Conservation (phyloP, 2,888 invertebrate genomes). For the Lamellibrachia columna region DNA sequence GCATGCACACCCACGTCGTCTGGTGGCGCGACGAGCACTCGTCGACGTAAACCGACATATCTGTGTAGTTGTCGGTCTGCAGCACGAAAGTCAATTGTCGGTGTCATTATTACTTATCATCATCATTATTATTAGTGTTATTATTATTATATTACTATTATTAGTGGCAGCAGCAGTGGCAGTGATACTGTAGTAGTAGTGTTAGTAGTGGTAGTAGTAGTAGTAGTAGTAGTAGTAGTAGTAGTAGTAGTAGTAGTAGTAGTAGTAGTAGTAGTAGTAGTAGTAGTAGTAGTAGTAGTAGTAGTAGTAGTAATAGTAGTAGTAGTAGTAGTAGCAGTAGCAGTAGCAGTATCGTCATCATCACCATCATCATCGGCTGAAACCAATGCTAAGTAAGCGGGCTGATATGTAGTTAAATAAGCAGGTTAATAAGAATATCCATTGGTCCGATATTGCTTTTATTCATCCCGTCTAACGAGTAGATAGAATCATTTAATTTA, state of each 20-base stretch:
- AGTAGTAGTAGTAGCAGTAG: too few relatives aligned
- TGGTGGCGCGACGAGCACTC: slow-evolving; percentile 33
- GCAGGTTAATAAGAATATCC: not conserved
- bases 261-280: too few relatives aligned
- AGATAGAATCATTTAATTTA: not conserved
- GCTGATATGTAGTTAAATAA: not conserved
- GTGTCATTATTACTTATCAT: not conserved
- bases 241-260: too few relatives aligned
- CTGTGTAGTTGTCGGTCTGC: slow-evolving; percentile 19
- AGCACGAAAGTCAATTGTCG: not conserved
- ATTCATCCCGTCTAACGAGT: not conserved
- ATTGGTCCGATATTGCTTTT: not conserved
- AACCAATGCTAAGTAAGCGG: not conserved
- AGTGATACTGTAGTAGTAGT: too few relatives aligned
- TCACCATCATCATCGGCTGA: too few relatives aligned
- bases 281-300: too few relatives aligned
- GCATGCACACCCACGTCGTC: slow-evolving; percentile 33
- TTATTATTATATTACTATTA: too few relatives aligned
- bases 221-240: too few relatives aligned
- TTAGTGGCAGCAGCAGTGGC: not conserved
- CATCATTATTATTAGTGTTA: too few relatives aligned
- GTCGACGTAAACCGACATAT: slow-evolving; percentile 27
- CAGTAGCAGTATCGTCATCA: too few relatives aligned
- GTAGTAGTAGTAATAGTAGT: too few relatives aligned
- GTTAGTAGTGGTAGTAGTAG: too few relatives aligned